A percentile compares a stretch with the other conserved stretches of the same genome.
Conservation (phyloP, 2,888 invertebrate genomes). For the Lingula anatina region DNA sequence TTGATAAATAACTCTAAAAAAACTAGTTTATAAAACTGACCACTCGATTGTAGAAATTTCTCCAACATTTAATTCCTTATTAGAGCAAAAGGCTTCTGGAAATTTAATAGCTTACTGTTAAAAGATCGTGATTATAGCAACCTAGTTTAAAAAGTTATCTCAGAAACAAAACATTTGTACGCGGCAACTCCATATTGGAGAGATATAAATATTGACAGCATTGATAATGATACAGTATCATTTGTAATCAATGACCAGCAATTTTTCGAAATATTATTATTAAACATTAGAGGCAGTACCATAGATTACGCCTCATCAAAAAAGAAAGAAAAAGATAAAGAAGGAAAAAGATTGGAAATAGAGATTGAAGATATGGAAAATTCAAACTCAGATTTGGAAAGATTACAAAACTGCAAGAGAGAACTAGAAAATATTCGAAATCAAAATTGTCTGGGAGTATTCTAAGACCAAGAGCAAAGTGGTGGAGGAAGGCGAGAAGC, state of each 20-base stretch:
- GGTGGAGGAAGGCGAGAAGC: conserved; percentile 7
- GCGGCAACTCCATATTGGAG: background rate
- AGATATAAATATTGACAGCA: background rate
- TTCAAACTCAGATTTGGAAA: background rate
- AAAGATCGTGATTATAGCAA: conserved; percentile 1
- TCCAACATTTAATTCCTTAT: background rate
- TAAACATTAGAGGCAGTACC: conserved; percentile 7
- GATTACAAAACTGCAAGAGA: background rate
- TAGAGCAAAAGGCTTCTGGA: conserved; percentile 2
- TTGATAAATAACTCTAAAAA: too few relatives aligned
- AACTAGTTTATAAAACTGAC: conserved; percentile 5
- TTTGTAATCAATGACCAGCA: conserved; percentile 1
- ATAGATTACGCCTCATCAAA: conserved; percentile 2
- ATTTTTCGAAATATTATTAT: conserved; percentile 1
- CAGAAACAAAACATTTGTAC: background rate
- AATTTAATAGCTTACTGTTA: conserved; percentile 6
- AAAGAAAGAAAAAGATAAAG: conserved; percentile 1
- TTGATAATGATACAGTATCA: background rate
- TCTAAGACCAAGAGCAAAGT: conserved; percentile 1
- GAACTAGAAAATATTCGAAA: conserved; percentile 3
- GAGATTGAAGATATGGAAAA: background rate
- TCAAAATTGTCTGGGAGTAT: conserved; percentile 2
- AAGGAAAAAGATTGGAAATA: background rate
- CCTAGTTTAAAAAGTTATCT: background rate
- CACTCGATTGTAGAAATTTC: too few relatives aligned